Conservation (phyloP, 1,140 invertebrate species). For the Cryptotermes secundus region DNA sequence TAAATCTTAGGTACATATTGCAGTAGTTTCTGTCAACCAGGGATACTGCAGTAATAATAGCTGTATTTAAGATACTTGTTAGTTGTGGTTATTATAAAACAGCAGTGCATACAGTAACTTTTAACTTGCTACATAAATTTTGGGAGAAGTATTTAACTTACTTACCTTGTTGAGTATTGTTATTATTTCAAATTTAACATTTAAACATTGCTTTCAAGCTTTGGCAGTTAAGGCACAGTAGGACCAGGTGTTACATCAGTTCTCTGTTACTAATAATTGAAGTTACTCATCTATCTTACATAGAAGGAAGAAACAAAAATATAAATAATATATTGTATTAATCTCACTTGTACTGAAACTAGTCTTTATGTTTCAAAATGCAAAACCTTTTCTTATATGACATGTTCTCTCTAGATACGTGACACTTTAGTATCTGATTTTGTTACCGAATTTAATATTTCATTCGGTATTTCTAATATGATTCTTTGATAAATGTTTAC, state of each 20-base stretch:
- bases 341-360: background rate
- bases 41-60: background rate
- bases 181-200: background rate
- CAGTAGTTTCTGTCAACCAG: background rate
- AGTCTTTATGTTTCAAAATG: background rate
- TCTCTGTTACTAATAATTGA: background rate
- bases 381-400: background rate
- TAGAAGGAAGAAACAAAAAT: background rate
- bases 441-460: too few relatives aligned
- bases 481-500: too few relatives aligned
- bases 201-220: background rate
- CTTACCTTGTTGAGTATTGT: background rate
- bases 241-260: background rate
- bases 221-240: background rate
- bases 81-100: background rate
- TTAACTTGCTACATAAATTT: background rate
- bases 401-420: background rate
- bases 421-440: too few relatives aligned
- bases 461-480: too few relatives aligned
- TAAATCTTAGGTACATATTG: constrained; percentile 10
- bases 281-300: background rate
- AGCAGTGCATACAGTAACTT: background rate
- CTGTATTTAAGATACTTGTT: background rate
- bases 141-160: background rate
- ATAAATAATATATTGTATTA: background rate